Evolutionary conservation across 2,888 invertebrate species (phyloP), one percentile per base, ranked within the genome.

Genomic region (Panorpa germanica): DNA sequence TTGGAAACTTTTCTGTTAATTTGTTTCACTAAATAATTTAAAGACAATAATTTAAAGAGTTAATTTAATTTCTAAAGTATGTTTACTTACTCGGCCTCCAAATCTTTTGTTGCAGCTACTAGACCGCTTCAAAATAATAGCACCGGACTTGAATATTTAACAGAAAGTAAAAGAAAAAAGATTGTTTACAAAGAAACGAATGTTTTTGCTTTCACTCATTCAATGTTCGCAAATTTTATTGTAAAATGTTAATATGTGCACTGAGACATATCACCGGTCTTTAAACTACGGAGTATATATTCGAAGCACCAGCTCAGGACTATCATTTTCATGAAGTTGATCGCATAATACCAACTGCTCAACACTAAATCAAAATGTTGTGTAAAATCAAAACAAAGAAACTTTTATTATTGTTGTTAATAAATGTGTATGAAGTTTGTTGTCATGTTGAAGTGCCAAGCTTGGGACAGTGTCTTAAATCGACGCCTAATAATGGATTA

Each of bases 401-500:
- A 19, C 20, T 19, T 28, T 28, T 31, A 25, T 31, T 33, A 34
- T 34, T 36, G 17, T 11, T 18, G 13, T 10, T 8, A 33, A 27
- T 19, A 24, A 22, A 9, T 15, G 27, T 15, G n/a, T n/a, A n/a
- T n/a, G n/a, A n/a, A n/a, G n/a, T n/a, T 9, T 8, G 9, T 19
- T 7, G 20, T 27, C 16, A 22, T 5, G 16, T 29, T 14, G 23
- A 29, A 22, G n/a, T n/a, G n/a, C n/a, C 25, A 37, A 8, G 29
- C 28, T 10, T 36, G 29, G 16, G 38, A 35, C 56, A 61, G 36
- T 65, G 65, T 39, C 43, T 65, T 17, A 47, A 55, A 10, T 48
- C 56, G 13, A 47, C 52, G 13, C 45, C 50, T 18, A 46, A 59
- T 33, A 46, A 57, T 3, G 60, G 61, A 35, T 40, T 67, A 7